Conservation (phyloP, 1,140 invertebrate genomes). For the Drosophila auraria region DNA sequence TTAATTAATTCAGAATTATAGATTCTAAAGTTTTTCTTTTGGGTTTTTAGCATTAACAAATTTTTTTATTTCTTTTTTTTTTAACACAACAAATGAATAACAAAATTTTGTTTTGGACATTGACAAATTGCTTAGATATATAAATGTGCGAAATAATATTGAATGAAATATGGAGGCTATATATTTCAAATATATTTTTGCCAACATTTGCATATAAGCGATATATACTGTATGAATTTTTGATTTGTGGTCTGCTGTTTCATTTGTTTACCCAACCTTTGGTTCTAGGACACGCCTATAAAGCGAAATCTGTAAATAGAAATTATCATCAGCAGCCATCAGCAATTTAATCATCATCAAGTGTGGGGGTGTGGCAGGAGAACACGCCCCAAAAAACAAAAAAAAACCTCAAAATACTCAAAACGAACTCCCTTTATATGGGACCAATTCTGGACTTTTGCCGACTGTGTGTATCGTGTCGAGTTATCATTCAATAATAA, state of each 20-base stretch:
- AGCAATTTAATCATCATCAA: slow-evolving; percentile 59
- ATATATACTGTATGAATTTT: slow-evolving; percentile 39
- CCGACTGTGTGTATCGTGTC: slow-evolving; percentile 36
- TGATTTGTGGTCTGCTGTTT: slow-evolving; percentile 48
- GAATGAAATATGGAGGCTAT: not conserved
- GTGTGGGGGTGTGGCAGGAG: slow-evolving; percentile 54
- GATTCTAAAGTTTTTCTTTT: too few relatives aligned
- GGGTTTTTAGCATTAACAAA: too few relatives aligned
- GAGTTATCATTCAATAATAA: slow-evolving; percentile 53
- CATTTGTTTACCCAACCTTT: slow-evolving; percentile 63
- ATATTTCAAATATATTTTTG: not conserved
- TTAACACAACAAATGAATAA: not conserved
- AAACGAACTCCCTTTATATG: slow-evolving; percentile 40
- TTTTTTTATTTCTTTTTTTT: too few relatives aligned
- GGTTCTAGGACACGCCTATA: slow-evolving; percentile 71
- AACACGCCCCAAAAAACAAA: slow-evolving; percentile 31
- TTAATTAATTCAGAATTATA: too few relatives aligned
- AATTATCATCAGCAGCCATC: slow-evolving; percentile 72
- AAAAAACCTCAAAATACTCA: not conserved
- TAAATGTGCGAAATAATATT: not conserved
- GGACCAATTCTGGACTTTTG: slow-evolving; percentile 14
- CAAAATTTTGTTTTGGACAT: not conserved
- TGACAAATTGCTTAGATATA: not conserved
- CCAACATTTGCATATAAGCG: slow-evolving; percentile 3
- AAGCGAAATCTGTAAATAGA: slow-evolving; percentile 79